phyloP scores from a whole-genome alignment of 2,888 invertebrate genomes.

The Aquatica leii region DNA sequence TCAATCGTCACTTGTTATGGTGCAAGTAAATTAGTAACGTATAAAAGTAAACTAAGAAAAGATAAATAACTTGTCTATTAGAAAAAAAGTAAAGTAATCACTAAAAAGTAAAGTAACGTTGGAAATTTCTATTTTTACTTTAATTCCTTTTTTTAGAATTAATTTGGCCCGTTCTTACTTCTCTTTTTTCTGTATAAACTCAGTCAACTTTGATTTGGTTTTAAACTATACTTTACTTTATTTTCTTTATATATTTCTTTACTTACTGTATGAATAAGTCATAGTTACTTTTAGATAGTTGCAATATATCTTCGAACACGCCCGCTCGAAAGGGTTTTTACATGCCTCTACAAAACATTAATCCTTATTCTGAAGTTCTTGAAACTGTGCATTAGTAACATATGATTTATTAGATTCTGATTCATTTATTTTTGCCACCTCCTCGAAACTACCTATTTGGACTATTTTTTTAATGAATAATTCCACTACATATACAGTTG shows the following conservation, averaged over 20 bases:
- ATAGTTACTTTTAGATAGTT: conserved; percentile 2
- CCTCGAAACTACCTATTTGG: no score
- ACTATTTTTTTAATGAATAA: no score
- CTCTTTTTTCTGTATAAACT: no score
- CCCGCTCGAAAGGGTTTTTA: conserved; percentile 1
- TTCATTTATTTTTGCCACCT: no score
- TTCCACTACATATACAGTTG: no score
- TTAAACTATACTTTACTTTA: conserved; percentile 1
- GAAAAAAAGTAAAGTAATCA: background rate
- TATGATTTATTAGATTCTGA: no score
- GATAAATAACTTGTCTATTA: conserved; percentile 3
- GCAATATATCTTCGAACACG: conserved; percentile 4
- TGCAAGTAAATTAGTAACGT: background rate
- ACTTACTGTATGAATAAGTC: background rate
- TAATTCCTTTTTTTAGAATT: background rate
- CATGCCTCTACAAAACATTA: conserved; percentile 2
- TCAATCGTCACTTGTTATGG: conserved; percentile 1
- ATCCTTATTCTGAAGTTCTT: no score
- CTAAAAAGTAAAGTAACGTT: no score
- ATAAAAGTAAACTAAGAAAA: conserved; percentile 1
- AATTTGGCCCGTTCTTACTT: background rate
- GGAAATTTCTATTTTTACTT: background rate
- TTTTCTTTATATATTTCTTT: background rate
- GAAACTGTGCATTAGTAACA: no score
- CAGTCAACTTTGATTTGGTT: background rate